These are phyloP conservation scores for Enteromius anoplus DNA, from an alignment of 2,797 vertebrate species.

Conservation along the genomic window DNA sequence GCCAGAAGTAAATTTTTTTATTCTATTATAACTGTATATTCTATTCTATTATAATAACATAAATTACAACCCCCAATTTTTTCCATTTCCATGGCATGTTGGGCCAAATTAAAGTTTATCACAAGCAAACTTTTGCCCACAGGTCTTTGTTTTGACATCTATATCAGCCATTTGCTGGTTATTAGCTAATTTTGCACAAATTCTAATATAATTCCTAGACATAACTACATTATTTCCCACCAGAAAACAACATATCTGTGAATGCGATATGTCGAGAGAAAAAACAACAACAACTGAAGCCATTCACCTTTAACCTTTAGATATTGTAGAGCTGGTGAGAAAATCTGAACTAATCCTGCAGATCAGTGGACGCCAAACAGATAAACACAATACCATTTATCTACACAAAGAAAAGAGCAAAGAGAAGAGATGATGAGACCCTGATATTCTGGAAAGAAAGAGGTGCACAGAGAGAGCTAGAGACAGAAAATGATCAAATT, in stretches of 20 bases:
- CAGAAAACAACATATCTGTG: slow-evolving; percentile 4
- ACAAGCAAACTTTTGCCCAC: too few species aligned
- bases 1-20: too few species aligned
- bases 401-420: neutral
- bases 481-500: neutral
- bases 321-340: neutral
- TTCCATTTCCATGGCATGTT: too few species aligned
- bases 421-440: neutral
- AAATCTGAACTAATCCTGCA: neutral
- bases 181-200: too few species aligned
- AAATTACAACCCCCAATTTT: too few species aligned
- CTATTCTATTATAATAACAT: too few species aligned
- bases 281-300: neutral
- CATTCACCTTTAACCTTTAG: neutral
- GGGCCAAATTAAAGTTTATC: too few species aligned
- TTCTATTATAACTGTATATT: too few species aligned
- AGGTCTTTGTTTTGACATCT: too few species aligned
- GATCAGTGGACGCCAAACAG: slow-evolving; percentile 19
- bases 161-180: too few species aligned
- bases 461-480: neutral
- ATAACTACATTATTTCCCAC: neutral
- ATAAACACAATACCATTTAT: slow-evolving; percentile 17
- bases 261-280: neutral
- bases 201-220: neutral
- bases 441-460: neutral